Evolutionary conservation across 1,140 invertebrate species (phyloP).

Genomic region (Bombus consobrinus): DNA sequence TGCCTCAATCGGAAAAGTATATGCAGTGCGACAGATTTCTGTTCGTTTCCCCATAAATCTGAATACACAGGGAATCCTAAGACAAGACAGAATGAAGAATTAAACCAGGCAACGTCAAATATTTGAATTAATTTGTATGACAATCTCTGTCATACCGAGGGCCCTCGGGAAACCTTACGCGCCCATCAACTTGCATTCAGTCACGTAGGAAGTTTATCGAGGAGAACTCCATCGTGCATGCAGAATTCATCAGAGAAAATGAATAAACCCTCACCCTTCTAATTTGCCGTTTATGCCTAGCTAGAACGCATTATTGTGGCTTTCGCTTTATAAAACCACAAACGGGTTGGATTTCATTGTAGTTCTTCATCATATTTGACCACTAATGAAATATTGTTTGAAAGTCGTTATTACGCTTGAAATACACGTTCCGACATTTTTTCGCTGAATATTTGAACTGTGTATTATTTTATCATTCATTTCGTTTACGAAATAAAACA

Average conservation of each 20-base stretch:
- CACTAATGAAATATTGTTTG: neutral
- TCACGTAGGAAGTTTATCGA: conserved; percentile 65
- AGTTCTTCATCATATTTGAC: neutral
- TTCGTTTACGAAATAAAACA: neutral
- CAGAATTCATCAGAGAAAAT: conserved; percentile 58
- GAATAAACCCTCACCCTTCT: conserved; percentile 51
- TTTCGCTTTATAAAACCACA: neutral
- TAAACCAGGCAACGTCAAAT: conserved; percentile 58
- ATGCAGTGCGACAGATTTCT: neutral
- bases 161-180: conserved; percentile 62
- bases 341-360: neutral
- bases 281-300: conserved; percentile 9
- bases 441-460: no score
- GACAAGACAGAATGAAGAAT: conserved; percentile 33
- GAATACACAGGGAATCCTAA: neutral
- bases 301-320: neutral
- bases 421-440: neutral
- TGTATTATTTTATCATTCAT: neutral
- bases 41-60: conserved; percentile 3
- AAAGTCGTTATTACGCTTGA: neutral
- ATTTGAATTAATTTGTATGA: conserved; percentile 69
- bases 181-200: conserved; percentile 63
- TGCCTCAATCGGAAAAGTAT: neutral
- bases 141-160: conserved; percentile 51
- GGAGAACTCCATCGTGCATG: conserved; percentile 53